A percentile compares a stretch with the other conserved stretches of the same genome.
Conservation (phyloP, 2,888 invertebrate genomes). For the Caenorhabditis japonica region DNA sequence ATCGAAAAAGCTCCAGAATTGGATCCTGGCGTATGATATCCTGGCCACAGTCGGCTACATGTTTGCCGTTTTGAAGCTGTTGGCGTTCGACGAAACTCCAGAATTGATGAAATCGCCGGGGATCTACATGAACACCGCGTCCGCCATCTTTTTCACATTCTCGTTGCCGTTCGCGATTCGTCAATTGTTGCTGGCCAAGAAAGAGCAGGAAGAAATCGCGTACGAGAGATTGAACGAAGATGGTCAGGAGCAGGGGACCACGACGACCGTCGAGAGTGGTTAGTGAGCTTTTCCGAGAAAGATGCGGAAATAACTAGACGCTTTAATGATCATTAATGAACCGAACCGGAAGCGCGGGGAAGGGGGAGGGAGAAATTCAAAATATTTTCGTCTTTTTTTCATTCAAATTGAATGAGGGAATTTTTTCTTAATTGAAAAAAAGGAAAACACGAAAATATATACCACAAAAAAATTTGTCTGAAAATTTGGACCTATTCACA, state of each 20-base stretch:
- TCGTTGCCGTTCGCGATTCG: constrained; percentile 19
- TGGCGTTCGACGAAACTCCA: constrained; percentile 37
- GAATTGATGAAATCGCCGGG: constrained; percentile 31
- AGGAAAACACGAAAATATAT: background rate
- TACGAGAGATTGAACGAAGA: constrained; percentile 24
- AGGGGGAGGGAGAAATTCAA: too few species aligned
- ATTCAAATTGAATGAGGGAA: too few species aligned
- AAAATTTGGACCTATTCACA: too few species aligned
- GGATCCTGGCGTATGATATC: constrained; percentile 12
- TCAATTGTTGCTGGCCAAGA: constrained; percentile 11
- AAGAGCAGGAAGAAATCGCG: constrained; percentile 5
- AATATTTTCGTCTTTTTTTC: too few species aligned
- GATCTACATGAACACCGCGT: constrained; percentile 26
- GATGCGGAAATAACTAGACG: background rate
- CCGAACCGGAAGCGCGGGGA: too few species aligned
- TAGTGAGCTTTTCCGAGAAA: constrained; percentile 5
- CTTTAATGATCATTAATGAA: too few species aligned
- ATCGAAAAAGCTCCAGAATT: constrained; percentile 13
- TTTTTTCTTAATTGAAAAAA: too few species aligned
- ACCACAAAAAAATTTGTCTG: background rate
- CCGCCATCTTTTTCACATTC: constrained; percentile 24
- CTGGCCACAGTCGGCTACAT: constrained; percentile 36
- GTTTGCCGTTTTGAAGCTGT: constrained; percentile 26
- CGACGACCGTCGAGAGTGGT: constrained; percentile 25
- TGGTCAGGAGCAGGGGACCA: constrained; percentile 2